These are phyloP conservation scores for Vidua chalybeata DNA, from an alignment of 2,113 vertebrate genomes.

Conservation along the genomic window DNA sequence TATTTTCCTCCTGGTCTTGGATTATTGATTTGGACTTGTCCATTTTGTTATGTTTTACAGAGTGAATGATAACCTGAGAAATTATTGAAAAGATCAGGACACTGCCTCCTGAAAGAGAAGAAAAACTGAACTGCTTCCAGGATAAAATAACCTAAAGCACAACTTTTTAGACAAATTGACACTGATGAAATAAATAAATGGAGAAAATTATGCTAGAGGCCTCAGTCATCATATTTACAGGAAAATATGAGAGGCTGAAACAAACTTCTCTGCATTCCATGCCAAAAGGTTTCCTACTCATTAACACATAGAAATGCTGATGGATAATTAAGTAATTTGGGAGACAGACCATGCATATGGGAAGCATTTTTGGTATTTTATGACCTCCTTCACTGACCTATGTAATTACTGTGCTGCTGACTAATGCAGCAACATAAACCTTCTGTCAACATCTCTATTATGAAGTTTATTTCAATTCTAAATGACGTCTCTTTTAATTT, in stretches of 20 bases:
- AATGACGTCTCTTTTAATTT: neutral
- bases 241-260: neutral
- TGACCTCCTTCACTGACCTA: conserved; percentile 31
- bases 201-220: neutral
- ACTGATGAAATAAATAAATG: neutral
- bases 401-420: conserved; percentile 31
- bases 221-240: neutral
- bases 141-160: neutral
- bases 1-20: neutral
- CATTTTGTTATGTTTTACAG: neutral
- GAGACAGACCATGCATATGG: conserved; percentile 33
- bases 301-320: conserved; percentile 28
- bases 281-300: neutral
- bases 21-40: neutral
- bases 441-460: neutral
- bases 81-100: neutral
- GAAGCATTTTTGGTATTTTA: conserved; percentile 49
- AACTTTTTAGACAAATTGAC: neutral
- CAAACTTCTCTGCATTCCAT: neutral
- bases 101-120: neutral
- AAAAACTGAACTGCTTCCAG: neutral
- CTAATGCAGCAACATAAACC: neutral
- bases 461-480: neutral
- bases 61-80: neutral
- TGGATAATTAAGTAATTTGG: conserved; percentile 60